Conservation (phyloP, 2,888 invertebrate species). For the Caenorhabditis parvicauda region DNA sequence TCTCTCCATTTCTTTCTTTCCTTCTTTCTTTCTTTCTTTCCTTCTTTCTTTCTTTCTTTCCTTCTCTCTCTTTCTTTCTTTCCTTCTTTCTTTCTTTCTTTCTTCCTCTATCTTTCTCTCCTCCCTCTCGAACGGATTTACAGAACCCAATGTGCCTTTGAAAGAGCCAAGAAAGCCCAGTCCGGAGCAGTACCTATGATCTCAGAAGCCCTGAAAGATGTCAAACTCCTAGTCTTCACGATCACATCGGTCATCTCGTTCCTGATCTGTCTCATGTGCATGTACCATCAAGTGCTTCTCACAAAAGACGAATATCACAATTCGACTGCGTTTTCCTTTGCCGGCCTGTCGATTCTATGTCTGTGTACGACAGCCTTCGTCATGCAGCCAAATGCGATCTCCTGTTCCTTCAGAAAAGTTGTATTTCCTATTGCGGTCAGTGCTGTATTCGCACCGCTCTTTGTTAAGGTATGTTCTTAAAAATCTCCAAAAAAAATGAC, state of each 20-base stretch:
- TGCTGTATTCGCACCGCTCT: slow-evolving; percentile 44
- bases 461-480: slow-evolving; percentile 33
- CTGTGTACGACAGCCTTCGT: slow-evolving; percentile 49
- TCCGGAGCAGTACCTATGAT: slow-evolving; percentile 33
- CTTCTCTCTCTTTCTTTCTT: no score
- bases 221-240: slow-evolving; percentile 40
- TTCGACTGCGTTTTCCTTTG: slow-evolving; percentile 37
- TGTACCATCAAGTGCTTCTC: slow-evolving; percentile 49
- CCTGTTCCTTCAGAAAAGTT: slow-evolving; percentile 40
- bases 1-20: no score
- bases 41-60: no score
- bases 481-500: no score
- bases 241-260: slow-evolving; percentile 36
- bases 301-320: slow-evolving; percentile 37
- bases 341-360: slow-evolving; percentile 38
- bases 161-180: slow-evolving; percentile 21
- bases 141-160: slow-evolving; percentile 39
- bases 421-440: slow-evolving; percentile 45
- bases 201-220: slow-evolving; percentile 27
- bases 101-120: no score
- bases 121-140: not conserved
- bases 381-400: slow-evolving; percentile 45
- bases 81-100: no score
- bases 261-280: slow-evolving; percentile 47
- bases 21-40: no score